Conservation (phyloP, 1,140 invertebrate genomes). For the Zaprionus inermis region DNA sequence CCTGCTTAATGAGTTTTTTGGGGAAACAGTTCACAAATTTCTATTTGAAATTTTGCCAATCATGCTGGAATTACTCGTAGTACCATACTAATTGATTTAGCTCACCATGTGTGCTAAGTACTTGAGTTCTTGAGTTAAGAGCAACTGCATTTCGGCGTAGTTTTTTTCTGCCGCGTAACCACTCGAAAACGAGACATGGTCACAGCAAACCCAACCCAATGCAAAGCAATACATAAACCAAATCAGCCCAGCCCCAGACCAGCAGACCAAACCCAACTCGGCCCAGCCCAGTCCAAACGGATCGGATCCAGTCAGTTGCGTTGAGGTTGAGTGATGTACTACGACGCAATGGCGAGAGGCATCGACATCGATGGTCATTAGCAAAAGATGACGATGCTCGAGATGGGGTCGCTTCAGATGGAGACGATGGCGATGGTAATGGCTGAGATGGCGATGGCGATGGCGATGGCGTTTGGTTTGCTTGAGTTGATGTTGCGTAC, state of each 20-base stretch:
- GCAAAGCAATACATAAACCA: neutral
- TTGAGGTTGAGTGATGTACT: slow-evolving; percentile 78
- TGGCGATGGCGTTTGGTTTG: slow-evolving; percentile 20
- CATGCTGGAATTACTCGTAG: neutral
- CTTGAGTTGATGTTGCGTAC: slow-evolving; percentile 65
- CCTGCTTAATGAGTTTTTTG: slow-evolving; percentile 8
- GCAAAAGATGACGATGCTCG: slow-evolving; percentile 74
- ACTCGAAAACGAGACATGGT: slow-evolving; percentile 66
- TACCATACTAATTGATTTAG: slow-evolving; percentile 1
- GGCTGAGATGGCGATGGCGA: slow-evolving; percentile 15
- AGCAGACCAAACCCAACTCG: slow-evolving; percentile 9
- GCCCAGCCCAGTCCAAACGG: slow-evolving; percentile 2
- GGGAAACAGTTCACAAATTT: neutral
- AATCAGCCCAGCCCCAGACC: neutral
- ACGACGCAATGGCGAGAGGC: slow-evolving; percentile 47
- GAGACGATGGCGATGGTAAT: slow-evolving; percentile 22
- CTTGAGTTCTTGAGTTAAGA: neutral
- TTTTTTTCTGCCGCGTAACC: slow-evolving; percentile 48
- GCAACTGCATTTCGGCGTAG: slow-evolving; percentile 17
- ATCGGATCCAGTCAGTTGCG: slow-evolving; percentile 19
- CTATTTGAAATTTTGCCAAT: neutral
- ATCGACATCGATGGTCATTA: slow-evolving; percentile 77
- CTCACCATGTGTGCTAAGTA: slow-evolving; percentile 1
- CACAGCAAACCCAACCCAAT: slow-evolving; percentile 21
- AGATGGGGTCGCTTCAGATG: slow-evolving; percentile 18